Base-by-base conservation (phyloP, 2,113 vertebrate genomes). In the Atractosteus spatula region DNA sequence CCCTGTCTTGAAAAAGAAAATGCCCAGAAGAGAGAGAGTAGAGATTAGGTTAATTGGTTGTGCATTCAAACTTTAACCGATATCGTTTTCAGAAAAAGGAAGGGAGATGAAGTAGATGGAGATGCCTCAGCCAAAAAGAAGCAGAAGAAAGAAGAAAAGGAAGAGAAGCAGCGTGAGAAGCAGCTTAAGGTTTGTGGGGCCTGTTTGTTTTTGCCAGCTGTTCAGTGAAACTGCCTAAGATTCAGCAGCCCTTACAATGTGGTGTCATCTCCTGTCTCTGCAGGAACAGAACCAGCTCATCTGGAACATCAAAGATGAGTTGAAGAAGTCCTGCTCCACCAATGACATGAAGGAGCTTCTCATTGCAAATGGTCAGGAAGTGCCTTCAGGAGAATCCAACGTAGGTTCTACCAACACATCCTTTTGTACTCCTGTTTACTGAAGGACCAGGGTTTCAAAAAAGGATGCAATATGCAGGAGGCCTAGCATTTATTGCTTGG, bases 321-420 rank as follows among this genome's bases (percentile, higher is more conserved):
- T 99, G 80, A 97, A 89, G 90, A 98, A 95, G 77, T 83, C 73
- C 2, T 98, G 96, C 68, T 98, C 95, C 0, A 87, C 85, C 7
- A 97, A 95, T 0, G 97, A 99, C 81, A 90, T 99, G 86, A 97
- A 97, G 75, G 96, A 99, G 85, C 91, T 99, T 80, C 94, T 99
- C 71, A 97, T 98, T 0, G 96, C 95, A 76, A 99, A 99, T 77
- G 82, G 89, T 62, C 97, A 99, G 84, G 92, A 95, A 16, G 92
- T 97, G 76, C 96, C 97, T 1, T 96, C 97, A 0, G 97, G 97
- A 71, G 97, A 99, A 77, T 93, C 97, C 5, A 97, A 95, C 0
- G 97, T 98, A 88, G 93, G 95, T 87, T 51, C 66, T 71, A 8
- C 47, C 47, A 17, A 51, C 47, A 51, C 29, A 29, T 29, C 29